Evolutionary conservation across 2,113 vertebrate genomes (phyloP).

Genomic region (Eptatretus burgeri): DNA sequence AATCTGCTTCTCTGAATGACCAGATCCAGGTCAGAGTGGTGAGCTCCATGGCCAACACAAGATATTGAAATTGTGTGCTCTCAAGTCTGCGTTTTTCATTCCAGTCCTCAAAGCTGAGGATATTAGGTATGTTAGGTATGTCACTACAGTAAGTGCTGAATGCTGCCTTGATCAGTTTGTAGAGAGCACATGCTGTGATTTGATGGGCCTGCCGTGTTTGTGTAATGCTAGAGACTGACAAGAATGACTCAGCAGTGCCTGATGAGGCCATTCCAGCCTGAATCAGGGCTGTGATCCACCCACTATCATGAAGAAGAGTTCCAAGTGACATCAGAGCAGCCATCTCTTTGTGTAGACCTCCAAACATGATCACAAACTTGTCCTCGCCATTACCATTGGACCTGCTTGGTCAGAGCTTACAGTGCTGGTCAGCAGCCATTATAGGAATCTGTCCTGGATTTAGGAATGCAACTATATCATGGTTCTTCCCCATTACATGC

Average conservation of each 20-base stretch:
- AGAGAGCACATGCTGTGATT: neutral
- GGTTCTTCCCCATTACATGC: neutral
- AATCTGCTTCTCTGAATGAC: too few relatives aligned
- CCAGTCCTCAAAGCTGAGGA: too few relatives aligned
- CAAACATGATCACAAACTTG: neutral
- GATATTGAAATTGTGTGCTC: too few relatives aligned
- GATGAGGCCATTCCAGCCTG: neutral
- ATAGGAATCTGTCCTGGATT: slow-evolving; percentile 1
- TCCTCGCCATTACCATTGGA: neutral
- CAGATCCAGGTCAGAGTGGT: too few relatives aligned
- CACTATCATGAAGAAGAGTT: slow-evolving; percentile 1
- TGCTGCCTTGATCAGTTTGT: too few relatives aligned
- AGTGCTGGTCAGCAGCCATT: neutral
- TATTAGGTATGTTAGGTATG: too few relatives aligned
- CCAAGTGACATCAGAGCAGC: neutral
- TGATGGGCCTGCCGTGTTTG: neutral
- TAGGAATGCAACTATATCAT: neutral
- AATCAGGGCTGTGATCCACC: neutral
- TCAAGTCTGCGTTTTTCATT: too few relatives aligned
- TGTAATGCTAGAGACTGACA: neutral
- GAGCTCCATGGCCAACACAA: too few relatives aligned
- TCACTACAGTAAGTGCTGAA: too few relatives aligned
- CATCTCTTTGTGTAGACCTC: neutral
- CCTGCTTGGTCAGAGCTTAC: neutral
- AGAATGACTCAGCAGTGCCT: neutral